Percentiles rank a stretch among this genome's conserved stretches.
These are phyloP conservation scores for Anthopleura xanthogrammica DNA, from an alignment of 92 coral and sea anemone genomes.

Conservation along the genomic window DNA sequence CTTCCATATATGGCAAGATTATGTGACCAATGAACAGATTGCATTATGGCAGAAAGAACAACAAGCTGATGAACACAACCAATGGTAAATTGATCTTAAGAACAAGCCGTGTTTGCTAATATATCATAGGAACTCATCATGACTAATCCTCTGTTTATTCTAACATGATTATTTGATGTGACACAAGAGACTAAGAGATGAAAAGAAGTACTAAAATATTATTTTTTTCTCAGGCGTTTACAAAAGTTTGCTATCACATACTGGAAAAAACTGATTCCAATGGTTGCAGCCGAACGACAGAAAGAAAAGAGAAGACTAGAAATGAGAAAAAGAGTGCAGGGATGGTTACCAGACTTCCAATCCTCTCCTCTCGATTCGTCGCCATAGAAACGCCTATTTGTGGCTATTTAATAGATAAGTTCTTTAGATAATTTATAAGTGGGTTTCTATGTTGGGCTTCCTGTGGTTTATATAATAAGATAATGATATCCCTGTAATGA, in stretches of 20 bases:
- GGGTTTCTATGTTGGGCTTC: background rate
- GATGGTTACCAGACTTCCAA: slow-evolving; percentile 92
- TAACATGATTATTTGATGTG: too few species aligned
- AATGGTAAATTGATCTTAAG: too few species aligned
- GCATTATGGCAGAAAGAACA: slow-evolving; percentile 95
- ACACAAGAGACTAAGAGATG: background rate
- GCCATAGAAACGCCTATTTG: slow-evolving; percentile 24
- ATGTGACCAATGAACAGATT: slow-evolving; percentile 84
- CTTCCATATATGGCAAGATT: slow-evolving; percentile 81
- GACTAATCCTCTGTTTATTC: too few species aligned
- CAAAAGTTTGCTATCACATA: slow-evolving; percentile 72
- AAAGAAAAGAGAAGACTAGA: slow-evolving; percentile 73
- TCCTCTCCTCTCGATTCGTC: slow-evolving; percentile 49
- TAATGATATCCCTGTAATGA: background rate
- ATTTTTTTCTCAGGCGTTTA: slow-evolving; percentile 65
- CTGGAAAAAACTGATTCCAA: slow-evolving; percentile 93
- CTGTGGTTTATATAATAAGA: background rate
- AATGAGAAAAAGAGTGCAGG: slow-evolving; percentile 81
- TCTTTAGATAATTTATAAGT: background rate
- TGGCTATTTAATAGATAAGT: background rate
- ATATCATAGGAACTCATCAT: too few species aligned
- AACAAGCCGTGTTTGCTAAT: too few species aligned
- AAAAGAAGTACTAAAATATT: too few species aligned
- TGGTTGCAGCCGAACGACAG: slow-evolving; percentile 57
- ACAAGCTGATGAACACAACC: slow-evolving; percentile 82